phyloP scores from a whole-genome alignment of 1,140 invertebrate genomes.

The Eriosoma lanigerum region DNA sequence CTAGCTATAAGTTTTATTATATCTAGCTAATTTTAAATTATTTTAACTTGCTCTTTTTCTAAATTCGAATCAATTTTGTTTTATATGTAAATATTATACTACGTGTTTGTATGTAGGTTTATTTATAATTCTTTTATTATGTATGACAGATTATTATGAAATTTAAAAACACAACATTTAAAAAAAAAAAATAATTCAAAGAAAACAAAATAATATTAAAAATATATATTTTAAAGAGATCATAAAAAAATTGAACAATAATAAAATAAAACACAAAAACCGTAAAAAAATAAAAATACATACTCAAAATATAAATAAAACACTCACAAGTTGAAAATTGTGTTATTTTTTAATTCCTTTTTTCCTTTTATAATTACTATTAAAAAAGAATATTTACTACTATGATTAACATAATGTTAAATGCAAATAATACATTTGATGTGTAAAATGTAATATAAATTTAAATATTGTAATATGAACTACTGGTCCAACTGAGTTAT shows the following conservation, averaged over 20 bases:
- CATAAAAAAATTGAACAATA: constrained; percentile 17
- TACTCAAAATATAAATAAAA: not conserved
- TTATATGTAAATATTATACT: constrained; percentile 11
- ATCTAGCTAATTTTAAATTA: constrained; percentile 48
- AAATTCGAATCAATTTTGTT: constrained; percentile 37
- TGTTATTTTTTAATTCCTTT: constrained; percentile 21
- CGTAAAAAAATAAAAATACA: not conserved
- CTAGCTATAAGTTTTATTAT: constrained; percentile 48
- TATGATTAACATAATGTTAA: no score
- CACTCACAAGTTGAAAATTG: constrained; percentile 25
- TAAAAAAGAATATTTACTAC: not conserved
- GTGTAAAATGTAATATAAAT: no score
- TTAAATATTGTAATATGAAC: no score
- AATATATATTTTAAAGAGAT: not conserved
- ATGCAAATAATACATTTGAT: no score
- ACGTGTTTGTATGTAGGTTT: constrained; percentile 21
- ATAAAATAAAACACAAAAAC: not conserved
- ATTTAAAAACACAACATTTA: not conserved
- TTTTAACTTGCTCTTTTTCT: constrained; percentile 42
- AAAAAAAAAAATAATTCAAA: not conserved
- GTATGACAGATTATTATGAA: not conserved
- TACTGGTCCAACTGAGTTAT: no score
- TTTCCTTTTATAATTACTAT: not conserved
- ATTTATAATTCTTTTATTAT: not conserved
- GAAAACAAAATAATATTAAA: not conserved